Evolutionary conservation across 2,888 invertebrate species (phyloP).

Genomic region (Polydrusus cervinus): DNA sequence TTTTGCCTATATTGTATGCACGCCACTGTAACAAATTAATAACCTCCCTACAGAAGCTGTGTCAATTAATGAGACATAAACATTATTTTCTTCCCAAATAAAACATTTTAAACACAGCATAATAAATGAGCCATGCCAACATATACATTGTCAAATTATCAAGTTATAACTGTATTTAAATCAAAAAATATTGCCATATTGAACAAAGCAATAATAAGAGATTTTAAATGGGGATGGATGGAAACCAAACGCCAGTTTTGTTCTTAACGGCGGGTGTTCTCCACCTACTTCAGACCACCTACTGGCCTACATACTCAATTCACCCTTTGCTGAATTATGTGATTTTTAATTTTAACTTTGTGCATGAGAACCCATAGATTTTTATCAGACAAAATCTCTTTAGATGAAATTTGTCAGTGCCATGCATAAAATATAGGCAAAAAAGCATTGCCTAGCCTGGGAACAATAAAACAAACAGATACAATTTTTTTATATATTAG

Average conservation of each 20-base stretch:
- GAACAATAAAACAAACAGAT: too few relatives aligned
- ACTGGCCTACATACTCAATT: slow-evolving; percentile 43
- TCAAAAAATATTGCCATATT: slow-evolving; percentile 31
- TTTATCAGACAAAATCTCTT: not conserved
- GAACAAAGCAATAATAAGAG: slow-evolving; percentile 47
- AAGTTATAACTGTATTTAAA: slow-evolving; percentile 25
- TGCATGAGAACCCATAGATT: slow-evolving; percentile 26
- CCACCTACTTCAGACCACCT: slow-evolving; percentile 52
- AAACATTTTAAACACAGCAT: slow-evolving; percentile 11
- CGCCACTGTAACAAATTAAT: too few relatives aligned
- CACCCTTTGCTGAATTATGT: slow-evolving; percentile 40
- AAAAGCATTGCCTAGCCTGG: too few relatives aligned
- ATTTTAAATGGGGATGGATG: slow-evolving; percentile 42
- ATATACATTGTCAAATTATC: slow-evolving; percentile 14
- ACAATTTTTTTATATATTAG: too few relatives aligned
- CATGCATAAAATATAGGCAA: too few relatives aligned
- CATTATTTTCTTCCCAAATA: not conserved
- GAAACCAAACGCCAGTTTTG: slow-evolving; percentile 46
- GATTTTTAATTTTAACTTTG: slow-evolving; percentile 13
- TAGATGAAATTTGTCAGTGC: too few relatives aligned
- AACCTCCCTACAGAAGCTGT: too few relatives aligned
- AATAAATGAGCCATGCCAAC: not conserved
- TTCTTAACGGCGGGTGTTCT: slow-evolving; percentile 47
- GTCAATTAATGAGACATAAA: not conserved
- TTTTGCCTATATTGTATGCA: too few relatives aligned